These are phyloP conservation scores for Asbolus verrucosus DNA, from an alignment of 1,140 invertebrate genomes.

Conservation along the genomic window DNA sequence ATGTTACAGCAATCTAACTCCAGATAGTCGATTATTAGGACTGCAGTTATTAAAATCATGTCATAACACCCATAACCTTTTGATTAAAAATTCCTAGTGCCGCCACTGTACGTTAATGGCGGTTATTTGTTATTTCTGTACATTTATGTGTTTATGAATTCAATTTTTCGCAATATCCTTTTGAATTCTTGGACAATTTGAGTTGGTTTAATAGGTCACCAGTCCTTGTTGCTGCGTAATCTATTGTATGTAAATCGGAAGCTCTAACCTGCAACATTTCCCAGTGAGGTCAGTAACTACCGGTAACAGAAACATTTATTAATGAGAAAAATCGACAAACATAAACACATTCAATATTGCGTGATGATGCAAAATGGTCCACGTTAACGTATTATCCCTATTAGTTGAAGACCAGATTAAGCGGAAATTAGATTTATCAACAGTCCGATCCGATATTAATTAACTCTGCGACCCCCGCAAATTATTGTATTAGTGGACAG, in stretches of 20 bases:
- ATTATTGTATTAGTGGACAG: conserved; percentile 23
- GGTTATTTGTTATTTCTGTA: too few species aligned
- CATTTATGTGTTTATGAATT: too few species aligned
- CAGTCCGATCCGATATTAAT: conserved; percentile 34
- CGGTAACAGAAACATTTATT: conserved; percentile 1
- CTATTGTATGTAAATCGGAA: conserved; percentile 23
- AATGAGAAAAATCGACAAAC: not conserved
- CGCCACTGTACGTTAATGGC: not conserved
- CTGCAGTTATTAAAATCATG: too few species aligned
- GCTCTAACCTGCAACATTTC: not conserved
- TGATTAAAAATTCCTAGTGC: too few species aligned
- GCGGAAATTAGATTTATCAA: conserved; percentile 36
- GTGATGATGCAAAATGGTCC: conserved; percentile 4
- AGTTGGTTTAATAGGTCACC: conserved; percentile 17
- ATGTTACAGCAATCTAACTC: too few species aligned
- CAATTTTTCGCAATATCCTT: conserved; percentile 18
- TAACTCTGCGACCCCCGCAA: conserved; percentile 25
- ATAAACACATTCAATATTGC: not conserved
- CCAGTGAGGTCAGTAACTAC: conserved; percentile 21
- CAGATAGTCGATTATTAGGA: too few species aligned
- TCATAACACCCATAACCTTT: too few species aligned
- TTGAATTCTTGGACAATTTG: not conserved
- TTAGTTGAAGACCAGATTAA: conserved; percentile 19
- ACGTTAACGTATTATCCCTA: conserved; percentile 4
- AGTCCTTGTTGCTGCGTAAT: conserved; percentile 26